Conservation (phyloP, 1,140 invertebrate species). For the Brachionus sp. region DNA sequence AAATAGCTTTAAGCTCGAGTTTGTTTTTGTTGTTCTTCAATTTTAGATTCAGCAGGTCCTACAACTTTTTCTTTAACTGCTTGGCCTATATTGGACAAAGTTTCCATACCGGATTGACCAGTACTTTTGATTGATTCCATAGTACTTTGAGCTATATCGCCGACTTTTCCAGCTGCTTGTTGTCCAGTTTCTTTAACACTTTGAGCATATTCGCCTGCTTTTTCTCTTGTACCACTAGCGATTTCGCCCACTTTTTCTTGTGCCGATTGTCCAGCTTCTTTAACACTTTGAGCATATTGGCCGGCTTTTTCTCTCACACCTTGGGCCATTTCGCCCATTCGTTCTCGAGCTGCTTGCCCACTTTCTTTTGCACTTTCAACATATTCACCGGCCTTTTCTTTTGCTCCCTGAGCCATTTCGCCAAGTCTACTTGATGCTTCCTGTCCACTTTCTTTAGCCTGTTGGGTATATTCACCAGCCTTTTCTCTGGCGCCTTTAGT, state of each 20-base stretch:
- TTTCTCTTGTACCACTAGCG: background rate
- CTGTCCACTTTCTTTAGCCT: background rate
- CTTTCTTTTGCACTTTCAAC: background rate
- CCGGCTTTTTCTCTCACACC: background rate
- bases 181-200: background rate
- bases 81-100: background rate
- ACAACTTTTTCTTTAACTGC: conserved; percentile 40
- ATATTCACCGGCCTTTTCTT: background rate
- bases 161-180: background rate
- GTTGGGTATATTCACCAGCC: background rate
- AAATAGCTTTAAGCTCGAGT: background rate
- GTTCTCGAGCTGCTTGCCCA: background rate
- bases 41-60: background rate
- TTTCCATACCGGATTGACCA: conserved; percentile 24
- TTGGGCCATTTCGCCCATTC: background rate
- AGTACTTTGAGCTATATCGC: background rate
- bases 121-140: background rate
- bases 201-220: conserved; percentile 18
- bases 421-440: background rate
- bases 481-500: background rate
- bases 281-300: background rate
- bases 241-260: background rate
- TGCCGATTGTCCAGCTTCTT: background rate
- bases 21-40: background rate
- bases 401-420: background rate